Evolutionary conservation across 1,140 invertebrate species (phyloP), one percentile per base, ranked within the genome.

Genomic region (Tribolium madens): DNA sequence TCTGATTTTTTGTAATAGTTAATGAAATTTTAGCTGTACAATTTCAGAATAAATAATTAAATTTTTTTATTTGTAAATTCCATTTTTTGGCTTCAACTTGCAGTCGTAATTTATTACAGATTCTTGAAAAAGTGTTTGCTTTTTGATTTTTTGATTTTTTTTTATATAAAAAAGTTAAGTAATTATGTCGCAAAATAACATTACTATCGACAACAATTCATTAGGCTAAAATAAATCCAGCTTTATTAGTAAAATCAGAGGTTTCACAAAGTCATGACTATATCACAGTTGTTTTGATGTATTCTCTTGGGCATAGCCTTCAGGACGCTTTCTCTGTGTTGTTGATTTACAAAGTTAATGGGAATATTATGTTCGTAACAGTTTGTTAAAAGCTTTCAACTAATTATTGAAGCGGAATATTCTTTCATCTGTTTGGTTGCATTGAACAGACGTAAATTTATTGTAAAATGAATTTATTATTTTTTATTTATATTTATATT

Each of bases 271-370:
- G 57, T 64, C 57, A 64, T 64, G 13, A 9, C 10, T 26, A 64
- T 64, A 64, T 33, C 36, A 64, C 57, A 33, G 26, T 64, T 64
- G 57, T 64, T 64, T 64, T 64, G 52, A 57, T 57, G 57, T 64
- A 33, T 64, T 64, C 57, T 64, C 57, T 33, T 64, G 57, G 26
- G 57, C 57, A 64, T 64, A 3, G 26, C 21, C 21, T 31, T 64
- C 12, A 33, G 57, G 57, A 64, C 57, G 26, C 57, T 64, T 33
- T 14, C 57, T 64, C 57, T 64, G 9, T 64, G 57, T 64, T 64
- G 57, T 64, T 64, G 57, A 64, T 64, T 64, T 64, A 57, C 52
- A 64, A 64, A 64, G 21, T 64, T 64, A 64, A 64, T 64, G 57
- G 57, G 57, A 64, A 33, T 64, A 64, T 64, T 64, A 64, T 64